These are phyloP conservation scores for Benthochromis sp. DNA, from an alignment of 2,113 vertebrate species.

Conservation along the genomic window DNA sequence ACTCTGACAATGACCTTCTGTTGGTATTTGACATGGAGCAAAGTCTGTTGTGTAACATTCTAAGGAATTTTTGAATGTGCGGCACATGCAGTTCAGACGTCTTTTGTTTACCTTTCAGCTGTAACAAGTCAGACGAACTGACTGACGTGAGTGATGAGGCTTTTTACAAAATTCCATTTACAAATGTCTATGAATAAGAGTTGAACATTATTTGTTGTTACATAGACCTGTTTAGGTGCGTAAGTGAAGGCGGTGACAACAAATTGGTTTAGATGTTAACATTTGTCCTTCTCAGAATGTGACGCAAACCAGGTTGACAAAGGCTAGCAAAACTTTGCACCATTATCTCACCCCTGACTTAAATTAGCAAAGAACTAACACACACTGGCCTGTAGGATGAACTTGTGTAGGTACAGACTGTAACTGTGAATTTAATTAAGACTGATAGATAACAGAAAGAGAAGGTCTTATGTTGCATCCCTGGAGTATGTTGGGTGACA, in stretches of 20 bases:
- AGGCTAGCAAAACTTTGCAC: conserved; percentile 29
- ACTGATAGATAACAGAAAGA: conserved; percentile 11
- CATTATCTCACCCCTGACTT: conserved; percentile 31
- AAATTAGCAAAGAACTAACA: not conserved
- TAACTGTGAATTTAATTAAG: conserved; percentile 22
- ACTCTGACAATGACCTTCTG: not conserved
- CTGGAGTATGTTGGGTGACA: conserved; percentile 1
- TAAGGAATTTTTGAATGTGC: not conserved
- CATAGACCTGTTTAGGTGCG: not conserved
- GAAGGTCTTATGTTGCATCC: conserved; percentile 11
- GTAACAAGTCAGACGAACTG: not conserved
- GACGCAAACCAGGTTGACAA: conserved; percentile 3
- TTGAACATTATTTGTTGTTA: not conserved
- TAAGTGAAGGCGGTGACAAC: not conserved
- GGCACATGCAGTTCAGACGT: too few relatives aligned
- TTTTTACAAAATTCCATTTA: not conserved
- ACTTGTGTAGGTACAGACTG: not conserved
- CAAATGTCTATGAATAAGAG: not conserved
- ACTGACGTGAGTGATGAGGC: not conserved
- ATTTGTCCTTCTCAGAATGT: conserved; percentile 27
- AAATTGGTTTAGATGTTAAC: not conserved
- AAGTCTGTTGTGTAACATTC: not conserved
- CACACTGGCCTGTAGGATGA: not conserved
- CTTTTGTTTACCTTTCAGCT: not conserved
- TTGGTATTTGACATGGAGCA: not conserved